phyloP scores from a whole-genome alignment of 2,797 vertebrate genomes.

The Cynopterus sphinx region DNA sequence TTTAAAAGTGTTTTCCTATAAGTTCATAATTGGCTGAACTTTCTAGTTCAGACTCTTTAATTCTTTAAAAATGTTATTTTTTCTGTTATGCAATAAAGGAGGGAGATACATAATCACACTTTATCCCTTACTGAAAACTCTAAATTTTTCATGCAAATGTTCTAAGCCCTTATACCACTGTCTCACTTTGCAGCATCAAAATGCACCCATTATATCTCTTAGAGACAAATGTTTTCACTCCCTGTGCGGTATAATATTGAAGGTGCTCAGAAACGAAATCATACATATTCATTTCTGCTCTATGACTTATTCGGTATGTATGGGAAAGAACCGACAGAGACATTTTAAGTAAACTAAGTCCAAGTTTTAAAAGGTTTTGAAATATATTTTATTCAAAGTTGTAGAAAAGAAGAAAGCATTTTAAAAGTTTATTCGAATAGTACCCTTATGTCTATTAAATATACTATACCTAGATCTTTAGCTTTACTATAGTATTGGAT shows the following conservation, averaged over 20 bases:
- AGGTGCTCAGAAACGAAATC: constrained; percentile 72
- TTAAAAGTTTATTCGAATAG: neutral
- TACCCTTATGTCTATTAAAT: neutral
- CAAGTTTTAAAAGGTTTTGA: constrained; percentile 39
- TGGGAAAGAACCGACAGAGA: constrained; percentile 64
- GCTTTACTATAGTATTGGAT: constrained; percentile 74
- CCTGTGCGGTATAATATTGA: constrained; percentile 63
- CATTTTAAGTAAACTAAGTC: constrained; percentile 40
- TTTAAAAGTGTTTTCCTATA: neutral
- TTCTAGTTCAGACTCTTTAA: neutral
- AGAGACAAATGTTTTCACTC: constrained; percentile 46
- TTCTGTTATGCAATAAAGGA: neutral
- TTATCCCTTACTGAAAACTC: neutral
- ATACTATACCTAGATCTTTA: neutral
- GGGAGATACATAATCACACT: neutral
- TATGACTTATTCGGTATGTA: constrained; percentile 65
- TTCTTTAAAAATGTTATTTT: neutral
- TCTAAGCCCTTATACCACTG: neutral
- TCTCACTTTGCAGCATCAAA: neutral
- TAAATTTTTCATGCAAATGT: neutral
- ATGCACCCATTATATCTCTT: constrained; percentile 7
- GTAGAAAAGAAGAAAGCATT: neutral
- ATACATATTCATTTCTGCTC: constrained; percentile 67
- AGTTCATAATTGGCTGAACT: neutral
- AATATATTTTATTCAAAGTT: constrained; percentile 27